Conservation (phyloP, 2,888 invertebrate species). For the Incurvaria masculella region DNA sequence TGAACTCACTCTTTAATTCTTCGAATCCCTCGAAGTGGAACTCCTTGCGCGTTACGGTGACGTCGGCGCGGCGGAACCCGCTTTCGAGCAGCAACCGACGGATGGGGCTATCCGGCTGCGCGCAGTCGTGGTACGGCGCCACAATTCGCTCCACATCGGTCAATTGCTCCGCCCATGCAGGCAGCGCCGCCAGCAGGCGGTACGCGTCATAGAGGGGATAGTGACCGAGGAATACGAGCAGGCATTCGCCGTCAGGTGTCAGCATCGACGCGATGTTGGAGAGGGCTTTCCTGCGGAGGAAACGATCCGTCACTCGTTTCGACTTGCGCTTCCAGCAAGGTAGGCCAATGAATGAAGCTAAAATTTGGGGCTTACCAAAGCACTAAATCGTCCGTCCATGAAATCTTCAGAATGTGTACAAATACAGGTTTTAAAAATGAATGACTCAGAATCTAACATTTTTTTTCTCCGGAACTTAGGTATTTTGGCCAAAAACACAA, state of each 20-base stretch:
- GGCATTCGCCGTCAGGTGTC: constrained; percentile 63
- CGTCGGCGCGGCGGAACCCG: constrained; percentile 60
- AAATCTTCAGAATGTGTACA: no score
- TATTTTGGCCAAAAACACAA: no score
- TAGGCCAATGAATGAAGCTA: no score
- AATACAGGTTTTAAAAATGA: no score
- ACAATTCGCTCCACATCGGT: constrained; percentile 57
- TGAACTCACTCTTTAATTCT: constrained; percentile 59
- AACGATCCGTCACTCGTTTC: no score
- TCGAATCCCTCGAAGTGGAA: constrained; percentile 57
- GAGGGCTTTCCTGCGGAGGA: constrained; percentile 54
- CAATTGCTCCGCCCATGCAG: constrained; percentile 59
- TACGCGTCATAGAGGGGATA: constrained; percentile 70
- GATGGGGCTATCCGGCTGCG: constrained; percentile 56
- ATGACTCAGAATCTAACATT: no score
- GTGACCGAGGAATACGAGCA: constrained; percentile 65
- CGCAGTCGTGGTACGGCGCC: constrained; percentile 56
- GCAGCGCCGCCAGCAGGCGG: constrained; percentile 46
- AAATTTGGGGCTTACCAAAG: no score
- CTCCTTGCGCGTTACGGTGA: constrained; percentile 55
- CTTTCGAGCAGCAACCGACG: constrained; percentile 50
- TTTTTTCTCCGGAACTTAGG: no score
- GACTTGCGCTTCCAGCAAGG: no score
- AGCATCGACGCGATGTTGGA: constrained; percentile 64
- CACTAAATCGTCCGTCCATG: no score